Conservation (phyloP, 1,140 invertebrate genomes). For the Cydia splendana region DNA sequence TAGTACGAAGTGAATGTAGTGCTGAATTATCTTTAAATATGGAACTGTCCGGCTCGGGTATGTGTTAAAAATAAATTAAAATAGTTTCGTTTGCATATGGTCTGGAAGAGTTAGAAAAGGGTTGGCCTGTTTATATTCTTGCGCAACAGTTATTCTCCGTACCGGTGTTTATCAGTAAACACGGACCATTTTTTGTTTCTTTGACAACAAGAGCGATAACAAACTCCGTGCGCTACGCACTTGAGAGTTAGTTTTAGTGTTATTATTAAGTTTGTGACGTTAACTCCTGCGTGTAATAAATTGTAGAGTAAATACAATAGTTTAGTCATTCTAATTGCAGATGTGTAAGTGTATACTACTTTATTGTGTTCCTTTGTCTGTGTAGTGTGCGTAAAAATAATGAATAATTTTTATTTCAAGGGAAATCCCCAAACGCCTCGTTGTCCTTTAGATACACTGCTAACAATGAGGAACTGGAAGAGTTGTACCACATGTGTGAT, state of each 20-base stretch:
- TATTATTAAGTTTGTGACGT: constrained; percentile 15
- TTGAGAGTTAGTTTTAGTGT: constrained; percentile 26
- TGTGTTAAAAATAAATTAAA: constrained; percentile 30
- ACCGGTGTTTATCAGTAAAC: constrained; percentile 31
- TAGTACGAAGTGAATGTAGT: neutral
- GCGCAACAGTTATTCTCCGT: constrained; percentile 11
- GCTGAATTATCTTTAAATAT: constrained; percentile 43
- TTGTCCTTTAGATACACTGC: constrained; percentile 86
- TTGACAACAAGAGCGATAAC: constrained; percentile 61
- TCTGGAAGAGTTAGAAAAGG: neutral
- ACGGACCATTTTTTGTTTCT: constrained; percentile 45
- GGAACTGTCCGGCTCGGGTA: constrained; percentile 63
- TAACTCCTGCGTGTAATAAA: neutral
- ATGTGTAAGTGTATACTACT: neutral
- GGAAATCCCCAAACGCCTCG: constrained; percentile 84
- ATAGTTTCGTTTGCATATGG: neutral
- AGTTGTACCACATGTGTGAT: constrained; percentile 83
- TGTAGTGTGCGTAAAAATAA: constrained; percentile 18
- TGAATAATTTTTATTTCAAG: constrained; percentile 74
- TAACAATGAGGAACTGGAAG: constrained; percentile 85
- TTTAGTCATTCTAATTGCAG: constrained; percentile 6
- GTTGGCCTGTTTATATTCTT: neutral
- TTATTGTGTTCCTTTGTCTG: neutral
- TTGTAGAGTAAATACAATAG: neutral
- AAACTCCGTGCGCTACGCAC: constrained; percentile 38